Conservation (phyloP, 2,797 vertebrate species). For the Morus bassanus region DNA sequence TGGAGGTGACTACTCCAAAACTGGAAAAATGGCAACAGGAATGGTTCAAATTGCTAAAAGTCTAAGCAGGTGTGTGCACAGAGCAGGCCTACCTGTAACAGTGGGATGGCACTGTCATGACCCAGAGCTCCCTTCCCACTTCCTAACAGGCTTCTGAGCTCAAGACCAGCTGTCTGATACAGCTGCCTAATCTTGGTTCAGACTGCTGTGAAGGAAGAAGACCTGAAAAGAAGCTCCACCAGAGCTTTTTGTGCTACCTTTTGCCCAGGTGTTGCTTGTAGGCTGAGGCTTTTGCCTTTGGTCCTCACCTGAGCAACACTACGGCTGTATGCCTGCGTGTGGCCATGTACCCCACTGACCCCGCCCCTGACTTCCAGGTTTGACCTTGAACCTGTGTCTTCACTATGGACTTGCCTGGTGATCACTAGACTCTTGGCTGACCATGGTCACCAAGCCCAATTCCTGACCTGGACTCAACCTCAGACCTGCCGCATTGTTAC, state of each 20-base stretch:
- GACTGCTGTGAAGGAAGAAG: neutral
- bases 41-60: neutral
- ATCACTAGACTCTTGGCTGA: neutral
- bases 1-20: neutral
- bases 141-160: neutral
- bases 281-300: neutral
- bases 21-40: neutral
- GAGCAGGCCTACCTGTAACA: neutral
- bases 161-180: neutral
- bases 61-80: neutral
- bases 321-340: neutral
- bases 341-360: neutral
- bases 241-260: neutral
- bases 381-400: neutral
- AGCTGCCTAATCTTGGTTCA: neutral
- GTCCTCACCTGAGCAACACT: neutral
- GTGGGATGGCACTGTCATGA: neutral
- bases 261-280: neutral
- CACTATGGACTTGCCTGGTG: neutral
- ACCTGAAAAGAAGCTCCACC: neutral
- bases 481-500: neutral
- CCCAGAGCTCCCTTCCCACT: neutral
- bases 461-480: neutral
- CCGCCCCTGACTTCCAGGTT: neutral
- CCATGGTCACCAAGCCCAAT: neutral